These are phyloP conservation scores for Drosophila takahashii DNA, from an alignment of 1,140 invertebrate species.

Conservation along the genomic window DNA sequence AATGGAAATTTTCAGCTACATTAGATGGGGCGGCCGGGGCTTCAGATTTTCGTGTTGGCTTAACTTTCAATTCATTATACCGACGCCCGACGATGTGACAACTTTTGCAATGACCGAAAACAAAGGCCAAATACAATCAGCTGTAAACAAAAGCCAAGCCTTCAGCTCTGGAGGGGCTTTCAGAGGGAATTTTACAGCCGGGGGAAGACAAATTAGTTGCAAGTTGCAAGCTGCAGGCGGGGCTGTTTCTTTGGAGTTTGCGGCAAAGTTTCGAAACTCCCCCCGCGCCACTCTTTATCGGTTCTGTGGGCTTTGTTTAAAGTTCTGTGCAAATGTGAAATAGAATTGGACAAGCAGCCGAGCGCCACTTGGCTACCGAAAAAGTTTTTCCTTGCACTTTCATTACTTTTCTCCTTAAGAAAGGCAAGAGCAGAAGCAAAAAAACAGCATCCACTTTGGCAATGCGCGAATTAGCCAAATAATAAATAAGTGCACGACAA, in stretches of 20 bases:
- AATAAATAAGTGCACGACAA: slow-evolving; percentile 81
- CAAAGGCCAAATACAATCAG: slow-evolving; percentile 76
- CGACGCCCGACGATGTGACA: slow-evolving; percentile 53
- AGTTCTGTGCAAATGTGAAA: slow-evolving; percentile 77
- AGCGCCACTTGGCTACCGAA: slow-evolving; percentile 65
- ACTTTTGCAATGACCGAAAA: slow-evolving; percentile 60
- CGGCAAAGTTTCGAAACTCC: slow-evolving; percentile 40
- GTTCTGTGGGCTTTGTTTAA: slow-evolving; percentile 71
- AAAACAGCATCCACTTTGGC: slow-evolving; percentile 58
- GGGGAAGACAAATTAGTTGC: slow-evolving; percentile 74
- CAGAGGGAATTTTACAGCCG: neutral
- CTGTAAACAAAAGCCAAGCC: slow-evolving; percentile 67
- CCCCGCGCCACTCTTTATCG: slow-evolving; percentile 3
- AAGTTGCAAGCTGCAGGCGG: slow-evolving; percentile 46
- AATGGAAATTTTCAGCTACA: slow-evolving; percentile 32
- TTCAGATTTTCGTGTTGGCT: slow-evolving; percentile 23
- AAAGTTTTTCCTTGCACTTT: slow-evolving; percentile 55
- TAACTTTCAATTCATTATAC: slow-evolving; percentile 77
- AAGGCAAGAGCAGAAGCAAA: slow-evolving; percentile 15
- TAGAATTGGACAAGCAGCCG: slow-evolving; percentile 67
- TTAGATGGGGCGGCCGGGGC: slow-evolving; percentile 7
- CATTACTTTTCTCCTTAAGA: slow-evolving; percentile 9
- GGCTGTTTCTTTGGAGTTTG: slow-evolving; percentile 32
- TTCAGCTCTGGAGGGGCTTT: neutral
- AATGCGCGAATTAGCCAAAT: slow-evolving; percentile 82